Evolutionary conservation across 2,888 invertebrate species (phyloP).

Genomic region (Cynaeus angustus): DNA sequence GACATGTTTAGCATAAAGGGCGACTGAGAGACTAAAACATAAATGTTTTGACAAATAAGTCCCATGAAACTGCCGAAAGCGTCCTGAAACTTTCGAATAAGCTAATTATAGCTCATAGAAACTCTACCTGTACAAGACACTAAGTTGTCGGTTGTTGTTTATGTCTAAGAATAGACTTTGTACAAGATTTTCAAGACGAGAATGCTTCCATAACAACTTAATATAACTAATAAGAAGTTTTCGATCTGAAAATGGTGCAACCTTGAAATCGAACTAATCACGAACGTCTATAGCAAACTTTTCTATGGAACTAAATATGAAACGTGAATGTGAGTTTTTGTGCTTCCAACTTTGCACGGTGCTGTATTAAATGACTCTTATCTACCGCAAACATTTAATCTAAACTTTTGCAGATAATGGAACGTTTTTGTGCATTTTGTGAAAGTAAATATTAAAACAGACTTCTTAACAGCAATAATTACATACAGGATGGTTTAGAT

Average conservation of each 20-base stretch:
- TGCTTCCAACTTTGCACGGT: constrained; percentile 1
- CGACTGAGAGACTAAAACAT: no score
- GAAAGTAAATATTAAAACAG: background rate
- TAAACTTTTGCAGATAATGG: constrained; percentile 20
- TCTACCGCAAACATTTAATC: constrained; percentile 22
- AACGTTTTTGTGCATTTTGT: constrained; percentile 18
- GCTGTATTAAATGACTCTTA: constrained; percentile 10
- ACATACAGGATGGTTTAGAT: background rate
- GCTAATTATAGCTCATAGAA: background rate
- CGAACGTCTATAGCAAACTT: constrained; percentile 21
- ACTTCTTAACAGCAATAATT: background rate
- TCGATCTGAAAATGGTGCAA: background rate
- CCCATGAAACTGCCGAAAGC: background rate
- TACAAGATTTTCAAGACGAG: background rate
- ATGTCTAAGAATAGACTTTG: constrained; percentile 3
- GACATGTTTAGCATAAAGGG: no score
- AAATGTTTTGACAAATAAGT: background rate
- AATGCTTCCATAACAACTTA: constrained; percentile 4
- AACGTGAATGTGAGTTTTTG: constrained; percentile 1
- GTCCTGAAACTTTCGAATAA: constrained; percentile 5
- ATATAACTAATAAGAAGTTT: constrained; percentile 11
- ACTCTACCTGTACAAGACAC: background rate
- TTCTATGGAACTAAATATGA: constrained; percentile 23
- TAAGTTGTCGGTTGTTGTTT: constrained; percentile 8
- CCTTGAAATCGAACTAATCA: constrained; percentile 15